Base-by-base conservation (phyloP, 1,140 invertebrate genomes). In the Drosophila pectinifera region DNA sequence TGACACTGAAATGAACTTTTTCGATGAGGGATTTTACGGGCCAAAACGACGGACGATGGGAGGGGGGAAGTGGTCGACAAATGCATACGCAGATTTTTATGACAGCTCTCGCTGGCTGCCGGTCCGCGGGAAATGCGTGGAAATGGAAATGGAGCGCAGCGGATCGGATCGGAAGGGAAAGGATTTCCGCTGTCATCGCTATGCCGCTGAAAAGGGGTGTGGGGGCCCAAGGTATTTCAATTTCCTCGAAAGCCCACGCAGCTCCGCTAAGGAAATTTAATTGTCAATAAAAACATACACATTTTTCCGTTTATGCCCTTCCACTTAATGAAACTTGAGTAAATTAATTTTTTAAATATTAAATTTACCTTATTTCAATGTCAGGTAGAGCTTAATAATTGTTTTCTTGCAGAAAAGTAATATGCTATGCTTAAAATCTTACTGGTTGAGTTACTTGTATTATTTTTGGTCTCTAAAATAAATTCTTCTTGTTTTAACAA, bases 1-100 rank as follows among this genome's bases (percentile, higher is more conserved):
- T 80, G 80, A 73, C 72, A 85, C 43, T 45, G 31, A 75, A 65
- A 55, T 70, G 34, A 69, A 70, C 49, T 69, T 68, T 63, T 46
- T 51, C 20, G 39, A 31, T 38, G 31, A 41, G 14, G 24, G 38
- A 36, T 58, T 58, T 57, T 24, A 53, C 31, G 49, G 18, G 13
- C 0, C 49, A 3, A 36, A 36, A 20, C 49, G 26, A 28, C 2
- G 46, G 8, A 26, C 0, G 11, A 6, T 16, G 24, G 28, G 8
- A 14, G 20, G 38, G 28, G 58, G 58, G 34, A 28, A 41, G 34
- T 28, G 7, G 22, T 16, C 20, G 28, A 54, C 67, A 38, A 70
- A 56, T 70, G 68, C 64, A 70, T 57, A 56, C 42, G 41, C 64
- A 14, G 61, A 64, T 49, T 65, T 67, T 68, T 67, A 57, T 57